These are phyloP conservation scores for fruit fly (Drosophila melanogaster) DNA, from an alignment of 1,140 invertebrate species.

Conservation along the genomic window DNA sequence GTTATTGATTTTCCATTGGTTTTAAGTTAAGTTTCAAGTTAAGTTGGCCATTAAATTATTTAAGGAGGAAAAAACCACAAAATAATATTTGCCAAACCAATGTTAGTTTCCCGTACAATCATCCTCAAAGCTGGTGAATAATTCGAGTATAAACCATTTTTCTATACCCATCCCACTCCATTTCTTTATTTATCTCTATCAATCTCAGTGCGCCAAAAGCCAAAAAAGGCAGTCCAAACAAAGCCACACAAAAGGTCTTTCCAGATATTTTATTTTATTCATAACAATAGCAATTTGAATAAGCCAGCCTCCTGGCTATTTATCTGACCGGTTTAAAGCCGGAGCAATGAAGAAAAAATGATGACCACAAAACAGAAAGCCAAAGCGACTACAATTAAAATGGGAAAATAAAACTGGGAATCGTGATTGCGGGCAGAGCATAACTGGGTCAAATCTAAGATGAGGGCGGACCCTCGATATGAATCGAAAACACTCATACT, in stretches of 20 bases:
- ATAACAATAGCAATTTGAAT: slow-evolving; percentile 57
- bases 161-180: not conserved
- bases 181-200: slow-evolving; percentile 24
- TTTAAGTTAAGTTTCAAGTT: no score
- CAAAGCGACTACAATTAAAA: slow-evolving; percentile 69
- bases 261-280: slow-evolving; percentile 57
- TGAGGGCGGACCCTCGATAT: slow-evolving; percentile 54
- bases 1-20: not conserved
- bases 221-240: slow-evolving; percentile 13
- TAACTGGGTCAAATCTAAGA: slow-evolving; percentile 66
- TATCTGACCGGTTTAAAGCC: slow-evolving; percentile 45
- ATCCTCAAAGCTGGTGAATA: not conserved
- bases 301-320: slow-evolving; percentile 52
- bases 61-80: not conserved
- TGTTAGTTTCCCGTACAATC: not conserved
- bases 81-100: not conserved
- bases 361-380: slow-evolving; percentile 43
- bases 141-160: slow-evolving; percentile 1
- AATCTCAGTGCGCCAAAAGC: slow-evolving; percentile 8
- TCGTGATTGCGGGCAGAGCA: slow-evolving; percentile 57
- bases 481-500: slow-evolving; percentile 14
- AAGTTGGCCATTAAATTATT: not conserved
- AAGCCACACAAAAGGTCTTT: slow-evolving; percentile 18
- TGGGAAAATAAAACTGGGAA: slow-evolving; percentile 46
- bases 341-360: slow-evolving; percentile 21